Evolutionary conservation across 2,797 vertebrate species (phyloP).

Genomic region (Hirundo rustica): DNA sequence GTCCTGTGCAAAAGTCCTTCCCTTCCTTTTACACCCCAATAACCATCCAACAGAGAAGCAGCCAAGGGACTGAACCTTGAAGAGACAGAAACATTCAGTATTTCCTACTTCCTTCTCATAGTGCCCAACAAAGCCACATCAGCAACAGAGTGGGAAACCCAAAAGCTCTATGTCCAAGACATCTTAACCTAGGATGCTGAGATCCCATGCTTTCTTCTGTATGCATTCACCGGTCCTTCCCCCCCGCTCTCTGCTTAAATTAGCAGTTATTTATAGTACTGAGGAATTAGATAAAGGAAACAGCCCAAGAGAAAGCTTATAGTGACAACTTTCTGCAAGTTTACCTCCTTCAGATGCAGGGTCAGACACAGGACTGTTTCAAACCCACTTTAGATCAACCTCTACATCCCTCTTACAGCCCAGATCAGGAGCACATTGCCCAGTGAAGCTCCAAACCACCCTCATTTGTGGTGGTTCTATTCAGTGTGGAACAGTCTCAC

Average conservation of each 20-base stretch:
- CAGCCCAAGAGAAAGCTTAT: neutral
- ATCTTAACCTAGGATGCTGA: neutral
- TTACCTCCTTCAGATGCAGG: neutral
- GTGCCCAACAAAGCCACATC: neutral
- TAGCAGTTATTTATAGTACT: neutral
- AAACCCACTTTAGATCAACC: neutral
- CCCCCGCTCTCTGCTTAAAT: neutral
- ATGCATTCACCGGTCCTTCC: neutral
- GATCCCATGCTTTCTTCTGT: neutral
- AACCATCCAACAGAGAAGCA: neutral
- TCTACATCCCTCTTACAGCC: neutral
- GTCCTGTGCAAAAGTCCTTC: neutral
- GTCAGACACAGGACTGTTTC: neutral
- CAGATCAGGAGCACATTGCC: neutral
- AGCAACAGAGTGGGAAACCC: neutral
- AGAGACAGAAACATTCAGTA: neutral
- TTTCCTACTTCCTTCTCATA: neutral
- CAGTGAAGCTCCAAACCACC: neutral
- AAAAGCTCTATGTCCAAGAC: neutral
- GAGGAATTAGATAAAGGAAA: neutral
- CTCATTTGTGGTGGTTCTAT: neutral
- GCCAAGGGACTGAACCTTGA: neutral
- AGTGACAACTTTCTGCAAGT: neutral
- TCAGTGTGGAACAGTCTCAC: neutral
- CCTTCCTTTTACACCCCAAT: neutral